Conservation (phyloP, 2,797 vertebrate species). For the Erpetoichthys calabaricus region DNA sequence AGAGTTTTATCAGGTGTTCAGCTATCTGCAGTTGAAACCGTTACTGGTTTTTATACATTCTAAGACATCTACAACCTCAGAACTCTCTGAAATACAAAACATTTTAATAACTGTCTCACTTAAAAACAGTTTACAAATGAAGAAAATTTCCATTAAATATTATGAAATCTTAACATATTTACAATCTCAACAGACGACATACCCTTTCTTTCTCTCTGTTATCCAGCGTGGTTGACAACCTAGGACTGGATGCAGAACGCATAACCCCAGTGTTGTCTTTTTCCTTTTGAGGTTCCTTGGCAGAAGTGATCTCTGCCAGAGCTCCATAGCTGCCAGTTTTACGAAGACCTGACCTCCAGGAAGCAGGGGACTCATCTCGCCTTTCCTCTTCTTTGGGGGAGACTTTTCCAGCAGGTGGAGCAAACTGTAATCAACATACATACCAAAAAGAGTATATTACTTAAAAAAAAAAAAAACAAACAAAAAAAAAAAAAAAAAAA, state of each 20-base stretch:
- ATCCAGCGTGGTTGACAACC: constrained; percentile 84
- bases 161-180: too few relatives aligned
- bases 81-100: too few relatives aligned
- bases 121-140: too few relatives aligned
- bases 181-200: too few relatives aligned
- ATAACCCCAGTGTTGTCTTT: constrained; percentile 85
- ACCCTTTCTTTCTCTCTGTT: constrained; percentile 55
- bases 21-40: too few relatives aligned
- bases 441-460: constrained; percentile 4
- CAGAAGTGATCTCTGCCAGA: constrained; percentile 87
- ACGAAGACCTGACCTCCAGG: constrained; percentile 82
- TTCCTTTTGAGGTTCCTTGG: constrained; percentile 89
- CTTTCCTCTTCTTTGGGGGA: constrained; percentile 84
- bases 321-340: constrained; percentile 96
- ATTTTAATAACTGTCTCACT: too few relatives aligned
- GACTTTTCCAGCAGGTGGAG: constrained; percentile 57
- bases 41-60: too few relatives aligned
- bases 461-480: too few relatives aligned
- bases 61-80: too few relatives aligned
- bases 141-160: too few relatives aligned
- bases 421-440: constrained; percentile 38
- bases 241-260: constrained; percentile 92
- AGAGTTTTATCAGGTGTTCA: too few relatives aligned
- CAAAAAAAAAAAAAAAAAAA: too few relatives aligned
- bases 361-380: constrained; percentile 91